Evolutionary conservation across 2,113 vertebrate genomes (phyloP).

Genomic region (Rana temporaria): DNA sequence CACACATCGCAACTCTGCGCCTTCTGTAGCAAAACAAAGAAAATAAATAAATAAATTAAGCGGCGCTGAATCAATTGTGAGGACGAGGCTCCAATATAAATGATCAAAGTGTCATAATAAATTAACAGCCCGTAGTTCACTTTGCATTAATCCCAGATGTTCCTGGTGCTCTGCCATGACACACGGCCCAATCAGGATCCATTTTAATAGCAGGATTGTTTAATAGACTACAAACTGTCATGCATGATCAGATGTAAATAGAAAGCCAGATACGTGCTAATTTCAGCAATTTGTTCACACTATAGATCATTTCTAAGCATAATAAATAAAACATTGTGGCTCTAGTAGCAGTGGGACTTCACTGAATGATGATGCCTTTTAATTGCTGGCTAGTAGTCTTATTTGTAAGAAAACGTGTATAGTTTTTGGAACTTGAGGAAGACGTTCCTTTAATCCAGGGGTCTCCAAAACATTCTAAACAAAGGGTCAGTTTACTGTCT

Average conservation of each 20-base stretch:
- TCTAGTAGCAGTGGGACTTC: no score
- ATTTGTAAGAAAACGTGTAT: no score
- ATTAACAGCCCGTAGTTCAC: slow-evolving; percentile 73
- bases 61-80: slow-evolving; percentile 65
- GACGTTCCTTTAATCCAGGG: no score
- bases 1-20: neutral
- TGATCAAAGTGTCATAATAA: slow-evolving; percentile 64
- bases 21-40: neutral
- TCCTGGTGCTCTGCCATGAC: slow-evolving; percentile 62
- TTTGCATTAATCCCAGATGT: slow-evolving; percentile 66
- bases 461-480: no score
- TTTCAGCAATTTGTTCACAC: neutral
- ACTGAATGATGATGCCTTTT: no score
- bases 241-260: slow-evolving; percentile 27
- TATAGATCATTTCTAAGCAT: neutral
- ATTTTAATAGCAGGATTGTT: slow-evolving; percentile 56
- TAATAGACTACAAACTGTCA: slow-evolving; percentile 34
- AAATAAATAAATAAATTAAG: slow-evolving; percentile 11
- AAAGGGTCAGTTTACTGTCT: no score
- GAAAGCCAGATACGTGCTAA: slow-evolving; percentile 7
- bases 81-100: slow-evolving; percentile 60
- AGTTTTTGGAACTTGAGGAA: no score
- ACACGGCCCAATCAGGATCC: slow-evolving; percentile 64
- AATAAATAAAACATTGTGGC: no score
- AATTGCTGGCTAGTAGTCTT: no score